Conservation (phyloP, 2,888 invertebrate species). For the Drosophila bunnanda region DNA sequence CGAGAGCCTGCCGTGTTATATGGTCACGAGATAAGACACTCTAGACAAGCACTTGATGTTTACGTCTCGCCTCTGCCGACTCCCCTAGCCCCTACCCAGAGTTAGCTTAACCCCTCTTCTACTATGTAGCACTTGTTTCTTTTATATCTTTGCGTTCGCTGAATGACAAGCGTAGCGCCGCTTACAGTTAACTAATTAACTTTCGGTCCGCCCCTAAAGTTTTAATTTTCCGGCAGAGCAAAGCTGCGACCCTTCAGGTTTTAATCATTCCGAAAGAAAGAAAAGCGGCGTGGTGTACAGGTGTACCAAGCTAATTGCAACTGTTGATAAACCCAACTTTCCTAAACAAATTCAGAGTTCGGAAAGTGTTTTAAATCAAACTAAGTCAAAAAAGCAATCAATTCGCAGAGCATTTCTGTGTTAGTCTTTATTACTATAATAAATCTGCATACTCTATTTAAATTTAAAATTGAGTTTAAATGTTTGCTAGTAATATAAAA, state of each 20-base stretch:
- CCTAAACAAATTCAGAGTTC: too few species aligned
- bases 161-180: slow-evolving; percentile 44
- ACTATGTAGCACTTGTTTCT: neutral
- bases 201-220: slow-evolving; percentile 7
- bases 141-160: slow-evolving; percentile 45
- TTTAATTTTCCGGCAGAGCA: slow-evolving; percentile 10
- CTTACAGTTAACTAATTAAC: slow-evolving; percentile 37
- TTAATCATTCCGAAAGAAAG: slow-evolving; percentile 13
- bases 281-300: too few species aligned
- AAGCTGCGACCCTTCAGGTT: neutral
- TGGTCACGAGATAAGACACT: slow-evolving; percentile 71
- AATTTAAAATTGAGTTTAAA: too few species aligned
- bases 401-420: too few species aligned
- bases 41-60: slow-evolving; percentile 68
- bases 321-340: neutral
- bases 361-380: too few species aligned
- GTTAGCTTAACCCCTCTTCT: neutral
- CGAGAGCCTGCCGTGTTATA: slow-evolving; percentile 51
- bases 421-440: too few species aligned
- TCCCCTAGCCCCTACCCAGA: neutral
- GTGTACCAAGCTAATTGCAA: neutral
- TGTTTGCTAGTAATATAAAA: too few species aligned
- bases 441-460: too few species aligned
- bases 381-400: too few species aligned
- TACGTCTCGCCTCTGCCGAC: slow-evolving; percentile 33